Evolutionary conservation across 1,140 invertebrate genomes (phyloP), one percentile per base, ranked within the genome.

Genomic region (Phortica variegata): DNA sequence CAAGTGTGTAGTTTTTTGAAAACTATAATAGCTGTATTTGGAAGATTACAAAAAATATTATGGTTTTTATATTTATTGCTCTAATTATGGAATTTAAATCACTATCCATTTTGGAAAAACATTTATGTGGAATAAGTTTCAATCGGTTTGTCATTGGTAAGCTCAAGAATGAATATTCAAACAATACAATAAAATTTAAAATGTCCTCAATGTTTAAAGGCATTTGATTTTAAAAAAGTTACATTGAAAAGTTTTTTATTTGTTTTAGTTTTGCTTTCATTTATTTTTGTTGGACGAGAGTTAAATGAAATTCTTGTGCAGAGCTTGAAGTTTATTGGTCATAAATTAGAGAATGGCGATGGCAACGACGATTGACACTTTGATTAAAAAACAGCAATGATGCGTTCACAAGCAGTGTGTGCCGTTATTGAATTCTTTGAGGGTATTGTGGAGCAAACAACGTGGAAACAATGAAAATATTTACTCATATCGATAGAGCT

Each of bases 281-380:
- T n/a, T n/a, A n/a, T n/a, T n/a, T n/a, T 21, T 21, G 58, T 54
- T 6, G 4, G 12, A n/a, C 19, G 13, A 17, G 37, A 5, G 56
- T 57, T 60, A 65, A 61, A 69, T 65, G 61, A 66, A 70, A 70
- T 70, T 65, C 65, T 59, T 60, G 48, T 60, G 65, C 65, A 70
- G 56, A 52, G 57, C 60, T 66, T 70, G 61, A 70, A 70, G 66
- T 65, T 66, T 70, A 70, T 70, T 70, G 66, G 66, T 66, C 66
- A 70, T 70, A 70, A 70, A 70, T 70, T 62, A 70, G 66, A 54
- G 43, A 53, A 41, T 53, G 49, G 18, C 49, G 39, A 46, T 54
- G 32, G 56, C 37, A 51, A 65, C 57, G 58, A 54, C 56, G 66
- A 70, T 70, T 70, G 66, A 70, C 66, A 71, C 60, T 70, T 70